A percentile compares a stretch with the other conserved stretches of the same genome.
These are phyloP conservation scores for Protonibea diacanthus DNA, from an alignment of 2,797 vertebrate species.

Conservation along the genomic window DNA sequence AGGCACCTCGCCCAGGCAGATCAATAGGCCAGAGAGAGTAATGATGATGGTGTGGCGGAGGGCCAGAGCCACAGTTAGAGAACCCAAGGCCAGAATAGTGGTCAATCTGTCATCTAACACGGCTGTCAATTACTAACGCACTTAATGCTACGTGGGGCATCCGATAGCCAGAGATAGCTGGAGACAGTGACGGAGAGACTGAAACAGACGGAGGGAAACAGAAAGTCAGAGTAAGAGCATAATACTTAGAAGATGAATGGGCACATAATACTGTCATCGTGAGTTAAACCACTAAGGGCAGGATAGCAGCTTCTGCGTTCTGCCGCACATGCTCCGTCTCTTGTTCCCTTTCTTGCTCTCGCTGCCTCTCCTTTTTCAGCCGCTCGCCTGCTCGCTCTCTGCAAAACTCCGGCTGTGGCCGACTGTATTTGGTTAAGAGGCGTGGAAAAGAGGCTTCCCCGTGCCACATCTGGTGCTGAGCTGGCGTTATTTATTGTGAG, in stretches of 20 bases:
- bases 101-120: constrained; percentile 81
- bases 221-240: constrained; percentile 64
- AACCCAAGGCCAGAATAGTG: constrained; percentile 72
- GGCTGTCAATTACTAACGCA: constrained; percentile 78
- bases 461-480: constrained; percentile 79
- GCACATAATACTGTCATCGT: constrained; percentile 81
- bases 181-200: constrained; percentile 47
- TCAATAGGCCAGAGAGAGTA: constrained; percentile 82
- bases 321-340: constrained; percentile 57
- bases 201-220: constrained; percentile 52
- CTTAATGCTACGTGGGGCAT: constrained; percentile 71
- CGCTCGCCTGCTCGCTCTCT: constrained; percentile 40
- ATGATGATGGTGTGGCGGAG: constrained; percentile 75
- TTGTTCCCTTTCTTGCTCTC: constrained; percentile 28
- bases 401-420: constrained; percentile 61
- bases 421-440: constrained; percentile 78
- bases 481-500: constrained; percentile 79
- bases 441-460: constrained; percentile 73
- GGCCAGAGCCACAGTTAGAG: constrained; percentile 72
- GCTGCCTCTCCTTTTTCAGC: constrained; percentile 42
- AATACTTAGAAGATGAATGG: constrained; percentile 81
- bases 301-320: constrained; percentile 69
- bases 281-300: constrained; percentile 75
- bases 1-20: constrained; percentile 74
- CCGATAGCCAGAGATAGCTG: constrained; percentile 66